These are phyloP conservation scores for Mugil cephalus DNA, from an alignment of 2,113 vertebrate species.

Conservation along the genomic window DNA sequence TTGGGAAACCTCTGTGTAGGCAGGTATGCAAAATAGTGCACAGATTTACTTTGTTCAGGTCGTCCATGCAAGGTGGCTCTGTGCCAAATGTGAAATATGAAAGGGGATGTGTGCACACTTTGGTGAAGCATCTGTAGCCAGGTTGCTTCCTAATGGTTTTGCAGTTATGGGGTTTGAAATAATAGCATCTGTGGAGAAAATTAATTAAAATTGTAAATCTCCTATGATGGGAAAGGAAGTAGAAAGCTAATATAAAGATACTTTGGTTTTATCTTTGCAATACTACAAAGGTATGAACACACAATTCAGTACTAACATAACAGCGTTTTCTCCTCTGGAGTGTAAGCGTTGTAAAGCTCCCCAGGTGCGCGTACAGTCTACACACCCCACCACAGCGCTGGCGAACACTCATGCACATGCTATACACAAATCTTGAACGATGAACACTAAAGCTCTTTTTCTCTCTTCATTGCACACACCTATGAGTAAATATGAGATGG, in stretches of 20 bases:
- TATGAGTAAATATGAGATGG: slow-evolving; percentile 67
- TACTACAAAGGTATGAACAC: neutral
- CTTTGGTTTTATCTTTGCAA: neutral
- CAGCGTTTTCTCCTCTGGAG: slow-evolving; percentile 26
- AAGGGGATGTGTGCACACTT: neutral
- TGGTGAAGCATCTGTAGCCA: neutral
- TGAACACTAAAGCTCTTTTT: slow-evolving; percentile 42
- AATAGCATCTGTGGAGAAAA: neutral
- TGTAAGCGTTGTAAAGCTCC: slow-evolving; percentile 19
- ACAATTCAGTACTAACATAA: slow-evolving; percentile 17
- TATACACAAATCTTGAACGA: slow-evolving; percentile 56
- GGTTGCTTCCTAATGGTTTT: neutral
- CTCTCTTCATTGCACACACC: slow-evolving; percentile 72
- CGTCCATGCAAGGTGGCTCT: neutral
- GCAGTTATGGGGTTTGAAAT: neutral
- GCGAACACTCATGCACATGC: slow-evolving; percentile 45
- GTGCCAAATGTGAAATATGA: neutral
- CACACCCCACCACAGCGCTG: slow-evolving; percentile 7
- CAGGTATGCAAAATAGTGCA: neutral
- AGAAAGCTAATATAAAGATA: no score
- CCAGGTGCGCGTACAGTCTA: slow-evolving; percentile 29
- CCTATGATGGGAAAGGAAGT: neutral
- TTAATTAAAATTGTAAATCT: neutral
- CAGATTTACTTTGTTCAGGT: neutral
- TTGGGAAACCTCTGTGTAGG: no score